These are phyloP conservation scores for Phorcus lineatus DNA, from an alignment of 2,888 invertebrate genomes.

Conservation along the genomic window DNA sequence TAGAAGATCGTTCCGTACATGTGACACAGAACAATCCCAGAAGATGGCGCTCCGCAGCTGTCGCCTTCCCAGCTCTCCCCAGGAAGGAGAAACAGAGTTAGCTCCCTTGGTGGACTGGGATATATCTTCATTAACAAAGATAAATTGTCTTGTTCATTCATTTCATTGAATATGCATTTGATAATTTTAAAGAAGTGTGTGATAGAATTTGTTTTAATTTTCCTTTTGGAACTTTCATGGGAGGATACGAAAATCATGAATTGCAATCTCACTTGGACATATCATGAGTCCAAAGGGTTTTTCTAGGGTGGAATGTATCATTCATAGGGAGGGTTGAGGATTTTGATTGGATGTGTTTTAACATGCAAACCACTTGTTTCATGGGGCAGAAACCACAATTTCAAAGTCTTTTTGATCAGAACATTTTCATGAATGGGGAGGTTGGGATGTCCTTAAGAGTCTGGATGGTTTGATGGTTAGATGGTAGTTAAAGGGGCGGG, in stretches of 20 bases:
- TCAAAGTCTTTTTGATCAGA: too few relatives aligned
- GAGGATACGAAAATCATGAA: neutral
- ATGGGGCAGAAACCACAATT: neutral
- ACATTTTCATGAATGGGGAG: too few relatives aligned
- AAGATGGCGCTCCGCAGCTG: constrained; percentile 14
- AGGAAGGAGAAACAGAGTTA: constrained; percentile 22
- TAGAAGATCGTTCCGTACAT: constrained; percentile 9
- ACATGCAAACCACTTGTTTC: neutral
- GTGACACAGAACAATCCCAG: constrained; percentile 14
- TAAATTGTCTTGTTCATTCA: neutral
- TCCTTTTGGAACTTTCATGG: neutral
- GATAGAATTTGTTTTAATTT: neutral
- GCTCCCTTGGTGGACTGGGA: constrained; percentile 17
- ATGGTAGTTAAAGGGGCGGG: neutral
- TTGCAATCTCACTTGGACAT: too few relatives aligned
- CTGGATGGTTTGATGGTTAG: neutral
- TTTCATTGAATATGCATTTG: constrained; percentile 14
- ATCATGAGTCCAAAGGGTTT: too few relatives aligned
- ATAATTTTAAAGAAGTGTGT: constrained; percentile 1
- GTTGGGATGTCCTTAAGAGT: neutral
- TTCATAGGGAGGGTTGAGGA: neutral
- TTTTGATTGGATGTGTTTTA: neutral
- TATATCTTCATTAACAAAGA: neutral
- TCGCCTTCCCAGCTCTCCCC: constrained; percentile 21
- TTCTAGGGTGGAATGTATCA: too few relatives aligned